Conservation (phyloP, 2,113 vertebrate species). For the Penelope pileata region DNA sequence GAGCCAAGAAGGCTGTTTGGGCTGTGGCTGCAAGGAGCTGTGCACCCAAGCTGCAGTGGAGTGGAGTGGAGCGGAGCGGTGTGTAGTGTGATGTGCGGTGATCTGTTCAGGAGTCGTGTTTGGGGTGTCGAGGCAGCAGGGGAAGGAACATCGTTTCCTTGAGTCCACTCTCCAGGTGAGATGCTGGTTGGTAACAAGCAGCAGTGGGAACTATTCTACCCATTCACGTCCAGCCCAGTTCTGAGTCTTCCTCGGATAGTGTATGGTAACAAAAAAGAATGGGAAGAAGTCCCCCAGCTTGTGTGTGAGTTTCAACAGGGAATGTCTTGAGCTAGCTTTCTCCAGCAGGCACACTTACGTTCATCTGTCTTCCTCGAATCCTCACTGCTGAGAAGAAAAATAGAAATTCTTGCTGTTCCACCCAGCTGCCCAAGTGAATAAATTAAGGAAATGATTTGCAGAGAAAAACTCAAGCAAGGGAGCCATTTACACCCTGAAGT, state of each 20-base stretch:
- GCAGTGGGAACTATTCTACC: background rate
- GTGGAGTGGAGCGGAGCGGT: rapidly evolving
- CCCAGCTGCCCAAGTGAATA: background rate
- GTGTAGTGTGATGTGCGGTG: rapidly evolving
- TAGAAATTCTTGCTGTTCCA: background rate
- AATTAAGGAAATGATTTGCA: background rate
- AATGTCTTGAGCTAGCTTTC: background rate
- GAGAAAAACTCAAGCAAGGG: background rate
- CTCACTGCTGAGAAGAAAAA: background rate
- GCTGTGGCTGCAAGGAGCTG: background rate
- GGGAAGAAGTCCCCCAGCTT: rapidly evolving
- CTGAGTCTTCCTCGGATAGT: background rate
- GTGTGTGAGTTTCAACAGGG: background rate
- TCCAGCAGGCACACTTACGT: background rate
- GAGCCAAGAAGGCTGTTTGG: background rate
- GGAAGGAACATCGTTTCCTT: background rate
- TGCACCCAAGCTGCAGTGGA: background rate
- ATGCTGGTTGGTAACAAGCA: background rate
- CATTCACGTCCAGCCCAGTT: background rate
- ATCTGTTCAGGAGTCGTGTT: background rate
- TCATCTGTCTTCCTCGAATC: background rate
- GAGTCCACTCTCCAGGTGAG: background rate
- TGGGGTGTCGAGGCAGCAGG: rapidly evolving
- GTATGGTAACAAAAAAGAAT: background rate
- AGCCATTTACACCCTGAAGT: background rate